phyloP scores from a whole-genome alignment of 2,888 invertebrate species.

The Epirrhoe tristata region DNA sequence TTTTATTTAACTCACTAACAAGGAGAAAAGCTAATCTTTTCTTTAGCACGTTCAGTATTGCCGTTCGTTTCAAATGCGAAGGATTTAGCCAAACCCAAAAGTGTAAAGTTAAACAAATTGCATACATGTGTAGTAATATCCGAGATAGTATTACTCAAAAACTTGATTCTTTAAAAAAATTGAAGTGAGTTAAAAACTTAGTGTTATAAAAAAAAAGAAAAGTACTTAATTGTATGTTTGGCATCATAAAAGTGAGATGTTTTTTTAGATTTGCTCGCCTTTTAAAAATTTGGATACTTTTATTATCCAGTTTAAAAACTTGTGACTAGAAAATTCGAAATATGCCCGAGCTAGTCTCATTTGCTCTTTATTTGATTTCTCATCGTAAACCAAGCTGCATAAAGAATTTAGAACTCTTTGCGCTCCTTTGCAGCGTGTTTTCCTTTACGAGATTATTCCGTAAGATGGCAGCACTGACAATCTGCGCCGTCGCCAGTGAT shows the following conservation, averaged over 20 bases:
- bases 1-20: slow-evolving; percentile 31
- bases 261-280: no score
- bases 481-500: slow-evolving; percentile 45
- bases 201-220: no score
- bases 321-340: neutral
- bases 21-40: slow-evolving; percentile 23
- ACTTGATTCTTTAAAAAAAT: no score
- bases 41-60: slow-evolving; percentile 23
- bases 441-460: slow-evolving; percentile 20
- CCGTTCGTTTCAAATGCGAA: neutral
- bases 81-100: slow-evolving; percentile 5
- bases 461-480: slow-evolving; percentile 29
- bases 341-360: neutral
- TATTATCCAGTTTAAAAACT: no score
- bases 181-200: no score
- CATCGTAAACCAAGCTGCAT: neutral
- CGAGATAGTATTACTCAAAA: no score
- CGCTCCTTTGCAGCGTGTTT: slow-evolving; percentile 7
- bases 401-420: neutral
- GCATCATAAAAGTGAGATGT: no score
- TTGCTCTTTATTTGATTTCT: neutral
- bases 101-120: no score
- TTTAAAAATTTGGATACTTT: no score
- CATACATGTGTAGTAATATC: no score
- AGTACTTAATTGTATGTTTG: no score